Evolutionary conservation across 1,140 invertebrate species (phyloP).

Genomic region (Oryctes rhinoceros): DNA sequence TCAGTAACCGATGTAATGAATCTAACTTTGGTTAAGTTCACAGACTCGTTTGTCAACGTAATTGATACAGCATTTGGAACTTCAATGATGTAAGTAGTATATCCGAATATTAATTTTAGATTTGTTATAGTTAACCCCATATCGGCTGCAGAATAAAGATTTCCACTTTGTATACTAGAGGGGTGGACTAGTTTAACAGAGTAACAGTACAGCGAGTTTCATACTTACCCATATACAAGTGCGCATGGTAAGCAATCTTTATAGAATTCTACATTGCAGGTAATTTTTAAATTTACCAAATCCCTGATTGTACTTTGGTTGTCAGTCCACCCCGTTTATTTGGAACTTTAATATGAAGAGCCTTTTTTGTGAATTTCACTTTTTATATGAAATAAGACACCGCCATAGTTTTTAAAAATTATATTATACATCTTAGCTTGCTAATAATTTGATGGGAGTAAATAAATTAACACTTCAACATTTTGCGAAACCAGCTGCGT

Average conservation of each 20-base stretch:
- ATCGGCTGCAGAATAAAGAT: not conserved
- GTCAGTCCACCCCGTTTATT: slow-evolving; percentile 2
- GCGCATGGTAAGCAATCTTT: not conserved
- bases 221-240: not conserved
- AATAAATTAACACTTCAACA: too few relatives aligned
- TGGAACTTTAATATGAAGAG: not conserved
- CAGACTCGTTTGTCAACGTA: not conserved
- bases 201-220: not conserved
- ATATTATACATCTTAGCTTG: too few relatives aligned
- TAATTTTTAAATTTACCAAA: not conserved
- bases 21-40: slow-evolving; percentile 42
- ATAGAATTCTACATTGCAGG: slow-evolving; percentile 13
- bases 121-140: slow-evolving; percentile 2
- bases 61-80: slow-evolving; percentile 45
- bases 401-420: too few relatives aligned
- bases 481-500: too few relatives aligned
- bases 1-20: slow-evolving; percentile 46
- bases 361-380: too few relatives aligned
- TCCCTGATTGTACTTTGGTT: not conserved
- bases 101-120: slow-evolving; percentile 4
- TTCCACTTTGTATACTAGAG: not conserved
- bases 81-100: slow-evolving; percentile 24
- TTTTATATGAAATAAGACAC: too few relatives aligned
- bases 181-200: slow-evolving; percentile 17
- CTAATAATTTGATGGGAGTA: too few relatives aligned